These are phyloP conservation scores for Magallana nippona DNA, from an alignment of 2,888 invertebrate species.

Conservation along the genomic window DNA sequence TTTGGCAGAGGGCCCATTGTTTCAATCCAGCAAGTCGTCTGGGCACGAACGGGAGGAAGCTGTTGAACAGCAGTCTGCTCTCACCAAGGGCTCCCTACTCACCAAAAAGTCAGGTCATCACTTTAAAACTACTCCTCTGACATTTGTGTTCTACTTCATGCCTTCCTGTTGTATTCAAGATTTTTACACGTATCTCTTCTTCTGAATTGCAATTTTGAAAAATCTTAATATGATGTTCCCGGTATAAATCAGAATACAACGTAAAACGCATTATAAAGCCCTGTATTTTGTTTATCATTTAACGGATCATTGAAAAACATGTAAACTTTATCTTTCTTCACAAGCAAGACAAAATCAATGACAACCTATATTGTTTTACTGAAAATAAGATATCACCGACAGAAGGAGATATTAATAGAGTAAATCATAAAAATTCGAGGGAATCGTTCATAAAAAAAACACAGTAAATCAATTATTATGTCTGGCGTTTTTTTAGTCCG, in stretches of 20 bases:
- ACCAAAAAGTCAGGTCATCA: background rate
- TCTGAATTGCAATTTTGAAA: background rate
- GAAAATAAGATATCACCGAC: background rate
- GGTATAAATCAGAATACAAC: background rate
- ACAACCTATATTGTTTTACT: no score
- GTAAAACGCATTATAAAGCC: no score
- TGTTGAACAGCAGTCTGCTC: slow-evolving; percentile 1
- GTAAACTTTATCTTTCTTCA: no score
- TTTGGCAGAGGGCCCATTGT: slow-evolving; percentile 26
- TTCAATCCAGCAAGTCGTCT: slow-evolving; percentile 20
- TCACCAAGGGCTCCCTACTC: background rate
- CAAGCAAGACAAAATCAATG: no score
- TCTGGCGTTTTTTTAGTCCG: slow-evolving; percentile 1
- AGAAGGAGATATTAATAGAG: background rate
- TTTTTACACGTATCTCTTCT: background rate
- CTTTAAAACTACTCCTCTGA: background rate
- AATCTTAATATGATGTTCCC: background rate
- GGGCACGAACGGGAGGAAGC: background rate
- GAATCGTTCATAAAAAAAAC: background rate
- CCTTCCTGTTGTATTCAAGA: background rate
- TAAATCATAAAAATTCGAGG: background rate
- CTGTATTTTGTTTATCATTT: no score
- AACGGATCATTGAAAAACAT: no score
- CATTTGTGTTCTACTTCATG: background rate
- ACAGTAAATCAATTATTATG: background rate